Percentiles rank a stretch among this genome's conserved stretches.
Evolutionary conservation across 1,140 invertebrate genomes (phyloP).

Genomic region (Cyrtorhinus lividipennis): DNA sequence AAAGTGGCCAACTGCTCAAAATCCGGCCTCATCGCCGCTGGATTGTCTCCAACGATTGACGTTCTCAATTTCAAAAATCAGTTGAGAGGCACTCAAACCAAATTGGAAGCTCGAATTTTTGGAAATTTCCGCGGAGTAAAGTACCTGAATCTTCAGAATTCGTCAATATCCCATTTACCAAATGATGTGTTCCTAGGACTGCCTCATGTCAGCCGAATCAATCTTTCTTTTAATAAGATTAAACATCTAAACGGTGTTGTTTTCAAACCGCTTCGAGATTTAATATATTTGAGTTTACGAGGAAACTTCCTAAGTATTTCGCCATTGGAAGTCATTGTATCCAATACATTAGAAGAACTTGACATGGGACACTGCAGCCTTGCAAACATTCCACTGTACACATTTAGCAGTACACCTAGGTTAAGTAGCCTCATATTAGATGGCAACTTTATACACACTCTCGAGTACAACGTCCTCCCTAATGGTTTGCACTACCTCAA

Average conservation of each 20-base stretch:
- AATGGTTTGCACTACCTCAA: constrained; percentile 22
- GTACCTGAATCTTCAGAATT: constrained; percentile 40
- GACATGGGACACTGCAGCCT: constrained; percentile 24
- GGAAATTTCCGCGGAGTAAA: constrained; percentile 19
- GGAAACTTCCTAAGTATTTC: constrained; percentile 22
- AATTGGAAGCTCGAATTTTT: constrained; percentile 21
- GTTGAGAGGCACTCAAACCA: not conserved
- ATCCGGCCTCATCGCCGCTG: not conserved
- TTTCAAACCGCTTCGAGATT: constrained; percentile 19
- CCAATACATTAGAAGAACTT: constrained; percentile 23
- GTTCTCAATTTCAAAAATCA: constrained; percentile 14
- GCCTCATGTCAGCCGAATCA: constrained; percentile 66
- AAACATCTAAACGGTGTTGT: constrained; percentile 40
- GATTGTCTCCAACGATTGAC: constrained; percentile 7
- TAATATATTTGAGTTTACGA: constrained; percentile 21
- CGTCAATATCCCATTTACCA: constrained; percentile 51
- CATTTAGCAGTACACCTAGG: constrained; percentile 21
- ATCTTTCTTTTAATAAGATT: constrained; percentile 64
- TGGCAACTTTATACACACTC: constrained; percentile 21
- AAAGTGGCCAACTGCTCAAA: constrained; percentile 19
- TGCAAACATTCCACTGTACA: constrained; percentile 16
- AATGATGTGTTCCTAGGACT: constrained; percentile 57
- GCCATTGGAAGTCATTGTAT: constrained; percentile 20
- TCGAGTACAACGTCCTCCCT: constrained; percentile 23
- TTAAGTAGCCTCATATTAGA: constrained; percentile 22